Conservation (phyloP, 2,888 invertebrate species). For the Brenthis ino region DNA sequence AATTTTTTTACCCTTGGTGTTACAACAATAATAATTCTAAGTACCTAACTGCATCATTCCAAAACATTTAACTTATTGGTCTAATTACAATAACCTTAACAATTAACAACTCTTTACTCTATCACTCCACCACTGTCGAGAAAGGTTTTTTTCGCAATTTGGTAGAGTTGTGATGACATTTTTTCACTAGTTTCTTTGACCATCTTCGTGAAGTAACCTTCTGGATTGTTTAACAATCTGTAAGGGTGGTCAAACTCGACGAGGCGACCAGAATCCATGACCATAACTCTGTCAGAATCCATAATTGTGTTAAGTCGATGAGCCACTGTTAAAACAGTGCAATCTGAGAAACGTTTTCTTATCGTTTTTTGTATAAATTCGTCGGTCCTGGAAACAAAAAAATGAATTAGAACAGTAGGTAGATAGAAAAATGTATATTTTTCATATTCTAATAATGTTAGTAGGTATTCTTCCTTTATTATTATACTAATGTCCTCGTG, state of each 20-base stretch:
- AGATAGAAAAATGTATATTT: neutral
- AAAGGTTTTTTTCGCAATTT: slow-evolving; percentile 74
- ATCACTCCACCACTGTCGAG: slow-evolving; percentile 65
- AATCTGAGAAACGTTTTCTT: slow-evolving; percentile 88
- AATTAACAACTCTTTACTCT: slow-evolving; percentile 50
- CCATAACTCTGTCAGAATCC: slow-evolving; percentile 94
- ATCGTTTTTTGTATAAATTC: slow-evolving; percentile 92
- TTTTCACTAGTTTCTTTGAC: slow-evolving; percentile 85
- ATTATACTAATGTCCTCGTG: no score
- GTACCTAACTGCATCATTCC: slow-evolving; percentile 47
- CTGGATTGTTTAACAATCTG: slow-evolving; percentile 82
- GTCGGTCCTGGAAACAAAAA: slow-evolving; percentile 84
- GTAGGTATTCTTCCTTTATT: no score
- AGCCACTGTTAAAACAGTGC: slow-evolving; percentile 95
- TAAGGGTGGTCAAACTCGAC: slow-evolving; percentile 89
- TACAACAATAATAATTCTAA: slow-evolving; percentile 36
- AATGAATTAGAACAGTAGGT: neutral
- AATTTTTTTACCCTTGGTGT: slow-evolving; percentile 14
- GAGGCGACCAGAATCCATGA: slow-evolving; percentile 91
- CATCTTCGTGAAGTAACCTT: slow-evolving; percentile 86
- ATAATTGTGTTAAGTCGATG: slow-evolving; percentile 96
- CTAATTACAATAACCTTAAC: slow-evolving; percentile 38
- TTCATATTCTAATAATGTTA: no score
- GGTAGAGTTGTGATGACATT: slow-evolving; percentile 72
- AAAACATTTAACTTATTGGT: slow-evolving; percentile 39